Conservation (phyloP, 2,888 invertebrate genomes). For the Phymatocera aterrima region DNA sequence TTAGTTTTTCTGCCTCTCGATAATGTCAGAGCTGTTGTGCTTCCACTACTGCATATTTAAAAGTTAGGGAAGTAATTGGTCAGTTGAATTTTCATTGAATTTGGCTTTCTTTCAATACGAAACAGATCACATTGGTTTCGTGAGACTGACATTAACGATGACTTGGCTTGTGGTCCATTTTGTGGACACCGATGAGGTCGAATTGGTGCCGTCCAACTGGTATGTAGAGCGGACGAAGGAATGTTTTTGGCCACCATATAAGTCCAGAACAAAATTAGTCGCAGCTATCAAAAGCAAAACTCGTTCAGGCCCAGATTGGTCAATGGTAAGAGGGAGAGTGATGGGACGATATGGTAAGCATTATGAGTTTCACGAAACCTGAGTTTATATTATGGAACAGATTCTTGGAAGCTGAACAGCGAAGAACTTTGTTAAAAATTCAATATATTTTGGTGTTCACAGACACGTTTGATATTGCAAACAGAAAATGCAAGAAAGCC, state of each 20-base stretch:
- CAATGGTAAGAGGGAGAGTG: background rate
- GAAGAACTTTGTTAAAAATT: background rate
- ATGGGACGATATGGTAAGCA: slow-evolving; percentile 5
- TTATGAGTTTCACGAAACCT: slow-evolving; percentile 14
- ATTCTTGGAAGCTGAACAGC: background rate
- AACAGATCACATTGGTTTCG: background rate
- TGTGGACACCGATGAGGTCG: slow-evolving; percentile 10
- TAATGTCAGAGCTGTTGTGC: background rate
- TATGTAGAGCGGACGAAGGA: background rate
- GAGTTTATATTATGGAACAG: background rate
- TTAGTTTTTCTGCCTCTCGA: slow-evolving; percentile 6
- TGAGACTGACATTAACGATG: background rate
- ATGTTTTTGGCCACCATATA: slow-evolving; percentile 19
- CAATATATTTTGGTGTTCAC: background rate
- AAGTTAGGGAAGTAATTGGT: background rate
- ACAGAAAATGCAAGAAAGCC: slow-evolving; percentile 3
- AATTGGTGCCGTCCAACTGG: background rate
- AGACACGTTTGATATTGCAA: slow-evolving; percentile 19
- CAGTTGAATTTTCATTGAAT: background rate
- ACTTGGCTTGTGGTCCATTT: slow-evolving; percentile 15
- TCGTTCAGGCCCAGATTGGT: background rate
- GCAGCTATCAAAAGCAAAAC: slow-evolving; percentile 4
- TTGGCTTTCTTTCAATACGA: background rate
- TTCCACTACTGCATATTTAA: background rate
- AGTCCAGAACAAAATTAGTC: background rate